A percentile compares a stretch with the other conserved stretches of the same genome.
These are phyloP conservation scores for Recurvirostra avosetta DNA, from an alignment of 2,113 vertebrate genomes.

Conservation along the genomic window DNA sequence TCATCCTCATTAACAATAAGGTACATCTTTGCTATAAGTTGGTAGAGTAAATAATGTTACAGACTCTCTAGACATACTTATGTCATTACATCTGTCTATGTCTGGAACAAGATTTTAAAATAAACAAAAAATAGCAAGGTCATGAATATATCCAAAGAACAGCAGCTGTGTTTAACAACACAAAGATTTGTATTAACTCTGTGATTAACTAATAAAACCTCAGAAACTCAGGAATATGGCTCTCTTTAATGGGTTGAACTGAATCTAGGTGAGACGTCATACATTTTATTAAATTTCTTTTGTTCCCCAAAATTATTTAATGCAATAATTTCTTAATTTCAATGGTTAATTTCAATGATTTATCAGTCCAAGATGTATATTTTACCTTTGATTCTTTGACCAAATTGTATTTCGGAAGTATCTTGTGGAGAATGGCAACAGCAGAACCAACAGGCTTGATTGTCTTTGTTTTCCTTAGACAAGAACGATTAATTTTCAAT, in stretches of 20 bases:
- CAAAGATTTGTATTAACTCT: background rate
- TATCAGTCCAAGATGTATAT: background rate
- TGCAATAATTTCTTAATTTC: background rate
- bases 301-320: background rate
- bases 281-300: background rate
- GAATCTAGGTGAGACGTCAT: background rate
- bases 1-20: slow-evolving; percentile 30
- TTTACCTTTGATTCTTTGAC: background rate
- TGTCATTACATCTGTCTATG: background rate
- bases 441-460: background rate
- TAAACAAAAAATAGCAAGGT: background rate
- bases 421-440: background rate
- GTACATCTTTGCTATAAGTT: background rate
- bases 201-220: background rate
- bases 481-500: background rate
- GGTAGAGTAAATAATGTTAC: slow-evolving; percentile 15
- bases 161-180: background rate
- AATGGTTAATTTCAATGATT: background rate
- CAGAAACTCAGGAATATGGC: background rate
- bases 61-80: background rate
- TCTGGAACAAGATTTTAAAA: background rate
- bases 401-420: background rate
- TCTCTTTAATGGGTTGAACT: background rate
- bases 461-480: background rate
- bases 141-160: background rate